Percentiles rank a stretch among this genome's conserved stretches.
phyloP scores from a whole-genome alignment of 2,113 vertebrate species.

The Alligator mississippiensis region DNA sequence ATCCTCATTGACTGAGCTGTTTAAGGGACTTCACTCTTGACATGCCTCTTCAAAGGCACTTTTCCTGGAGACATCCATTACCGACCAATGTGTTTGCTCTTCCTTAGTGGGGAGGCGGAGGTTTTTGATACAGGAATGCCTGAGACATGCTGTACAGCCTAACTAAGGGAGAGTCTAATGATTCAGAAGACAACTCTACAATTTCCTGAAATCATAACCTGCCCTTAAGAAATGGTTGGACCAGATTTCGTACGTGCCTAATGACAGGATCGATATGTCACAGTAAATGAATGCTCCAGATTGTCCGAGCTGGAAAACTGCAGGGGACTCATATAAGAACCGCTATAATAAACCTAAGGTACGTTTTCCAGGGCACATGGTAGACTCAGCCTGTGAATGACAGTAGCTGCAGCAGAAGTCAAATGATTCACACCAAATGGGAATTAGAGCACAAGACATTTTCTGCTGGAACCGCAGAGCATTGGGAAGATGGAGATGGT shows the following conservation, averaged over 20 bases:
- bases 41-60: not conserved
- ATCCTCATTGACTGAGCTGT: not conserved
- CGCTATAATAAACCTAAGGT: not conserved
- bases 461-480: not conserved
- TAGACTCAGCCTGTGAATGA: not conserved
- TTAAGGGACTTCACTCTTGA: not conserved
- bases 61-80: not conserved
- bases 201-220: too few relatives aligned
- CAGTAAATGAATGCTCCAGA: too few relatives aligned
- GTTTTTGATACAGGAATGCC: slow-evolving; percentile 1
- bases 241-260: too few relatives aligned
- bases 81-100: not conserved
- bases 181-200: not conserved
- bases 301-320: too few relatives aligned
- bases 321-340: too few relatives aligned
- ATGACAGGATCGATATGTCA: too few relatives aligned
- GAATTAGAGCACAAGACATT: not conserved
- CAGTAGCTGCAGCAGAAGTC: not conserved
- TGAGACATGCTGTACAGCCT: slow-evolving; percentile 14
- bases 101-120: not conserved
- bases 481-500: accelerated
- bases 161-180: not conserved
- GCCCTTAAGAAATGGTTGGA: too few relatives aligned
- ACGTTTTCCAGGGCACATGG: accelerated
- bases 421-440: not conserved